phyloP scores from a whole-genome alignment of 2,797 vertebrate genomes.

The Spheniscus humboldti region DNA sequence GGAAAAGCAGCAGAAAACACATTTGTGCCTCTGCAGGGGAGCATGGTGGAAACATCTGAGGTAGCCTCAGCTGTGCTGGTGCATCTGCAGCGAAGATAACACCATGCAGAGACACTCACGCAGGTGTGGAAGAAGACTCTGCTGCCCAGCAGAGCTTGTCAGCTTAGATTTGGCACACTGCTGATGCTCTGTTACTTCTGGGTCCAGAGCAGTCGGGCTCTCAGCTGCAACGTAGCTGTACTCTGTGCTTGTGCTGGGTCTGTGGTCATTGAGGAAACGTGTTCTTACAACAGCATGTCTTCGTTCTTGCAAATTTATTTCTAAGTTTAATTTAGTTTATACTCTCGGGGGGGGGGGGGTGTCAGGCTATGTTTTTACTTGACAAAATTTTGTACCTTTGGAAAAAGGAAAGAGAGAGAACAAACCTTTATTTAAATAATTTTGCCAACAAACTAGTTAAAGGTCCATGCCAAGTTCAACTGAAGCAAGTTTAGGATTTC shows the following conservation, averaged over 20 bases:
- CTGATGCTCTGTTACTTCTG: not conserved
- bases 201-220: not conserved
- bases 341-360: not conserved
- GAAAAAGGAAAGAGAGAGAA: not conserved
- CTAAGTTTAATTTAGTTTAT: not conserved
- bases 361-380: not conserved
- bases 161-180: rapidly evolving
- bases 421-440: not conserved
- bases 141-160: not conserved
- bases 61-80: not conserved
- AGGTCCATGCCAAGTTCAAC: rapidly evolving
- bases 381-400: not conserved
- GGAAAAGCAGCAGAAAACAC: not conserved
- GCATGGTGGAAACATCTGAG: not conserved
- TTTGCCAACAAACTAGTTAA: not conserved
- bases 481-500: not conserved
- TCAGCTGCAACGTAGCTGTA: rapidly evolving
- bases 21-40: not conserved
- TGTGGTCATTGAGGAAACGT: not conserved
- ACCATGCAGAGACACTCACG: rapidly evolving
- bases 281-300: not conserved
- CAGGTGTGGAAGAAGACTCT: not conserved
- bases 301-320: not conserved
- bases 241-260: rapidly evolving
- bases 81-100: not conserved